Evolutionary conservation across 2,113 vertebrate species (phyloP).

Genomic region (Eolophus roseicapilla): DNA sequence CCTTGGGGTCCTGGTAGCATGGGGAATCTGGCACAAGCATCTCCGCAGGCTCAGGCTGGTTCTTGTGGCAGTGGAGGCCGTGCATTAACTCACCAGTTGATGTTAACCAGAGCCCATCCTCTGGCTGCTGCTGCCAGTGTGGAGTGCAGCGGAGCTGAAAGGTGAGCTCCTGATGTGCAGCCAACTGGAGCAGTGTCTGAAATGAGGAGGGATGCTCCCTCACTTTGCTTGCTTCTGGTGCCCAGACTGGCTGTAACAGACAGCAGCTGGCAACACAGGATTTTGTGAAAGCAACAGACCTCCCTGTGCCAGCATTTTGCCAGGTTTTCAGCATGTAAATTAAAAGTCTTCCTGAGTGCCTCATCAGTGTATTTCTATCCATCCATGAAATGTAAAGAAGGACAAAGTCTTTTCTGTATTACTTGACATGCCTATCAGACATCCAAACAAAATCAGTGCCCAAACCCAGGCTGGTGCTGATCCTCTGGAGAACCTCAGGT

Average conservation of each 20-base stretch:
- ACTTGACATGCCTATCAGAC: background rate
- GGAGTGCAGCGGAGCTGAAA: background rate
- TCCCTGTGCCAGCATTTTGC: fast-evolving
- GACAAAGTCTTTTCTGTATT: too few species aligned
- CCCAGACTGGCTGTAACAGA: background rate
- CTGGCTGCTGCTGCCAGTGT: background rate
- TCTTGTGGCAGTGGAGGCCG: background rate
- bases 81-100: background rate
- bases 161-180: background rate
- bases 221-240: background rate
- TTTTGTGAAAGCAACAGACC: background rate
- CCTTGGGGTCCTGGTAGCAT: background rate
- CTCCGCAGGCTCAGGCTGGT: background rate
- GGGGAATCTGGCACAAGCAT: background rate
- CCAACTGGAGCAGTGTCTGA: background rate
- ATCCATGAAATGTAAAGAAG: background rate
- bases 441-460: background rate
- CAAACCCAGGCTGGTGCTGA: background rate
- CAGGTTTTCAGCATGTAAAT: background rate
- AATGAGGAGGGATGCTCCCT: background rate
- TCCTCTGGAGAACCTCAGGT: background rate
- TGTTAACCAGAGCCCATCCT: fast-evolving
- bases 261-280: background rate
- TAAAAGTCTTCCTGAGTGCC: background rate
- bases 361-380: background rate